Base-by-base conservation (phyloP, 2,113 vertebrate species). In the Chloropsis hardwickii region DNA sequence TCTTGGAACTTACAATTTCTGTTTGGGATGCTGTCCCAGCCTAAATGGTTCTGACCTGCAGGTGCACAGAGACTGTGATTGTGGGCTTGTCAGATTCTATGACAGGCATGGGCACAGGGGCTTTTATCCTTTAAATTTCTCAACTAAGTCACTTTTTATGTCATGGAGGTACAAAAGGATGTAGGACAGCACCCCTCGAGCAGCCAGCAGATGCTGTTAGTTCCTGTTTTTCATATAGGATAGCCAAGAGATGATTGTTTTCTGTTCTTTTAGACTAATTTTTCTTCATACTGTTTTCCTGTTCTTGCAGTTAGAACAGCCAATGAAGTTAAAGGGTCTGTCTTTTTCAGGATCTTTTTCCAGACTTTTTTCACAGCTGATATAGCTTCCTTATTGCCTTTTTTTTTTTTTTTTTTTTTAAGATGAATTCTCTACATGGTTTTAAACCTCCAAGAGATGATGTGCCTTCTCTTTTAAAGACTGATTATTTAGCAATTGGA, bases 171-270 rank as follows among this genome's bases (percentile, higher is more conserved):
- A n/a, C 14, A 47, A 35, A 24, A 62, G 8, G 20, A 5, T 40
- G 3, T 77, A 71, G 74, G 29, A 42, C 10, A n/a, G 31, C 37
- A 62, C 27, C 7, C 29, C 33, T 45, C 0, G 0, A 73, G 65
- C 48, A 82, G 65, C 21, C 66, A 73, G 18, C 21, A 35, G 17
- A 10, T 81, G 65, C 53, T 86, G 23, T 73, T 58, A 64, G n/a
- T 83, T 79, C 22, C 20, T 53, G 1, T 2, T 80, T 95, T 79
- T 65, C 82, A 45, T 14, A 5, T 24, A 51, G 11, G 9, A 28
- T 27, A 40, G 23, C 37, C 24, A 62, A 17, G 4, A 67, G 17
- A 22, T 45, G 1, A 47, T 57, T 51, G 11, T 61, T 84, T 84
- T 57, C 42, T 77, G 11, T 81, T 71, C 64, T 91, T 81, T 72